Evolutionary conservation across 1,140 invertebrate genomes (phyloP), one percentile per base, ranked within the genome.

Genomic region (Cataglyphis hispanica): DNA sequence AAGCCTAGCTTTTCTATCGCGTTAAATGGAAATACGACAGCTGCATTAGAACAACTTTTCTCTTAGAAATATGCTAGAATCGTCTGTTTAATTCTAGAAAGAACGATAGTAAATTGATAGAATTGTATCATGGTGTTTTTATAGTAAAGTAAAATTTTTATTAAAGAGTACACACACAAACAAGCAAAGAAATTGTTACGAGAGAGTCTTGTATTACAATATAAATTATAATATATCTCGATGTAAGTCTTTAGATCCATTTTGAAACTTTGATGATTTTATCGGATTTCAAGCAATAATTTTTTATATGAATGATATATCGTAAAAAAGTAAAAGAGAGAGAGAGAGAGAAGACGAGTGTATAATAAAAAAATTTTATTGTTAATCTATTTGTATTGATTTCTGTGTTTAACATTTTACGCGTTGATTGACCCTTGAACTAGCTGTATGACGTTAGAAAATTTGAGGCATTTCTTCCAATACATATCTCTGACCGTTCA

Each of bases 401-500:
- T 19, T 58, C 46, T 37, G 31, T 31, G 37, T 25, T 72, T 60
- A 43, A 53, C 11, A 10, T 70, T 53, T 58, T 46, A 11, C 37
- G 58, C 50, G 60, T 69, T 31, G 25, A 40, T 27, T 53, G 78
- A 37, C 72, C 78, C 72, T 72, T 60, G 66, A 81, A 81, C 66
- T 50, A 27, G 25, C 37, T 37, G 43, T 60, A 72, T 70, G 50
- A 34, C 66, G 53, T 81, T 53, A 72, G 37, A 70, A 58, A 6
- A 70, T 22, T 46, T 46, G 43, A 50, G 58, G 58, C 53, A 83
- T 74, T 83, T 83, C 53, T 83, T 72, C 64, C 53, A 60, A 37
- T 31, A 72, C 53, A 37, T 83, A 74, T 83, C 72, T 61, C 37
- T 46, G 27, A 43, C 8, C 67, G n/a, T 60, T 61, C 78, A 83